Conservation (phyloP, 92 coral and sea anemone species). For the Desmophyllum pertusum region DNA sequence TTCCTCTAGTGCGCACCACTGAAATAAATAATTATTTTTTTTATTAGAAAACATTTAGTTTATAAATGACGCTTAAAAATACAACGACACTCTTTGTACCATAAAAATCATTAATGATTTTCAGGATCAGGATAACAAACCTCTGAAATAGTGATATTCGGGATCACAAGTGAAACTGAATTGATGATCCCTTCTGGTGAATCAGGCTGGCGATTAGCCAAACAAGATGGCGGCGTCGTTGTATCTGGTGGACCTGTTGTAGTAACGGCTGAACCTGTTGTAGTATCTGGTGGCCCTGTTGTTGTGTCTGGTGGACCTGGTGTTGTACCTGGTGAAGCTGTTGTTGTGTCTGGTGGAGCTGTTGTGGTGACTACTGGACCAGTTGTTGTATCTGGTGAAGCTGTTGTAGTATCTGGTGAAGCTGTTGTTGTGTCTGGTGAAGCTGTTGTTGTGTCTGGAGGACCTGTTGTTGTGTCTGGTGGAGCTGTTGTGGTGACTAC, state of each 20-base stretch:
- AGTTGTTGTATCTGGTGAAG: not conserved
- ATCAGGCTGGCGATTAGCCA: not conserved
- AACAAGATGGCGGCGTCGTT: slow-evolving; percentile 4
- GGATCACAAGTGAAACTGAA: slow-evolving; percentile 15
- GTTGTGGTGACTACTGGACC: not conserved
- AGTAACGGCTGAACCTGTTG: not conserved
- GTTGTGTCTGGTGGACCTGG: not conserved
- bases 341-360: not conserved
- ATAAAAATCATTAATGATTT: not conserved
- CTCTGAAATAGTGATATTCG: not conserved
- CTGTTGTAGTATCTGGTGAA: not conserved
- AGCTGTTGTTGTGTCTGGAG: not conserved
- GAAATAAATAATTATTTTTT: not conserved
- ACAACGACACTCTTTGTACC: no score
- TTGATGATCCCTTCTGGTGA: not conserved
- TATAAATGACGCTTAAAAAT: no score
- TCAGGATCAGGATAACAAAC: not conserved
- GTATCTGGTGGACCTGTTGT: slow-evolving; percentile 4
- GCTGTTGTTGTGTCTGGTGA: not conserved
- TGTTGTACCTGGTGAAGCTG: not conserved
- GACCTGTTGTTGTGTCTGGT: not conserved
- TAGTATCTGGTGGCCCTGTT: not conserved
- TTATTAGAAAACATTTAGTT: not conserved
- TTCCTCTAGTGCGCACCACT: slow-evolving; percentile 14
- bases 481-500: slow-evolving; percentile 14